Evolutionary conservation across 2,888 invertebrate species (phyloP).

Genomic region (Phragmatobia fuliginosa): DNA sequence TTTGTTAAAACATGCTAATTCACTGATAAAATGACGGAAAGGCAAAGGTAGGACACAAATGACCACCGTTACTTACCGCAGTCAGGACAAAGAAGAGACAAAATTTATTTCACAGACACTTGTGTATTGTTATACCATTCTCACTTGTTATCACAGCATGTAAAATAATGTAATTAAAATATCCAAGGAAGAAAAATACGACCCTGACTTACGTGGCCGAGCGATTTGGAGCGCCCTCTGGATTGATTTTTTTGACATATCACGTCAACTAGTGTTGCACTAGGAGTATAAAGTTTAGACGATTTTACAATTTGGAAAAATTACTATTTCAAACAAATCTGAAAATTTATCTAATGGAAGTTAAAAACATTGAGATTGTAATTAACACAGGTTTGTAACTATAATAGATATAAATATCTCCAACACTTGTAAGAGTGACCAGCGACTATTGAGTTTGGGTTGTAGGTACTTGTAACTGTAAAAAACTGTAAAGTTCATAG

Average conservation of each 20-base stretch:
- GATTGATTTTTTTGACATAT: conserved; percentile 77
- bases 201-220: conserved; percentile 86
- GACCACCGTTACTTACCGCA: conserved; percentile 66
- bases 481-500: no score
- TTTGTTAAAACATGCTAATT: conserved; percentile 81
- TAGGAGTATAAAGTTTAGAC: not conserved
- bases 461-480: no score
- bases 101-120: conserved; percentile 67
- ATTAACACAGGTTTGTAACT: no score
- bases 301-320: not conserved
- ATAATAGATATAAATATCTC: no score
- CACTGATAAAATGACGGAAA: conserved; percentile 76
- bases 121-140: conserved; percentile 73
- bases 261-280: conserved; percentile 60
- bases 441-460: no score
- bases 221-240: conserved; percentile 83
- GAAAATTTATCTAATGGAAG: no score
- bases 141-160: conserved; percentile 75
- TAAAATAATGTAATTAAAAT: conserved; percentile 73
- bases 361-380: no score
- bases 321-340: not conserved
- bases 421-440: no score
- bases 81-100: conserved; percentile 63
- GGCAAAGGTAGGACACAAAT: conserved; percentile 57
- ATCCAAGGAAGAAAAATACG: conserved; percentile 80